Base-by-base conservation (phyloP, 2,113 vertebrate species). In the Chelonoidis abingdonii region DNA sequence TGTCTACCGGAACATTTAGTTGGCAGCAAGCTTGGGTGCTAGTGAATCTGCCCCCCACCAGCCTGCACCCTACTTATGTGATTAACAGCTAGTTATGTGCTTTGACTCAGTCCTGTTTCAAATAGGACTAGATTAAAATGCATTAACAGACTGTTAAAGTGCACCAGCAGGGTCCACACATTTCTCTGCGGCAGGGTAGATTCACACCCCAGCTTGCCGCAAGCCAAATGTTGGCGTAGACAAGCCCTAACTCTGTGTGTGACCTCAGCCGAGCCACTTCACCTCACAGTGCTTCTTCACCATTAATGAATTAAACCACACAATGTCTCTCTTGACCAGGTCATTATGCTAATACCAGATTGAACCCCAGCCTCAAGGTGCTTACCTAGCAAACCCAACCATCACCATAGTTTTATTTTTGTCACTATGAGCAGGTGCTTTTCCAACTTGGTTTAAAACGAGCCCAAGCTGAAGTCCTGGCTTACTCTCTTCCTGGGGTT, bases 231-330 rank as follows among this genome's bases (percentile, higher is more conserved):
- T 31, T n/a, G 65, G 35, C n/a, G 31, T 65, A 35, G 62, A 31
- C 14, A 17, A n/a, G 35, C 8, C 35, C 31, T 17, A 47, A 10
- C 1, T 0, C 11, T 1, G 0, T 57, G 5, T 8, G 1, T 1
- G 6, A n/a, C 59, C 11, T 41, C 1, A 4, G 27, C 5, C n/a
- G 88, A 22, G 49, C 41, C 16, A 11, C 31, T 75, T 35, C 86
- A 79, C 76, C 78, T 78, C 4, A 2, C 83, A 82, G 41, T 7
- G 1, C 50, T 53, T 27, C 25, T 21, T 2, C 11, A 17, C 3
- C 35, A 2, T 11, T 11, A 25, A 57, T 6, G 21, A 38, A 4
- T 80, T 57, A 10, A 86, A 83, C 25, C 50, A 27, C 3, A 0
- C 27, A 2, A 3, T 0, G 0, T 62, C 81, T 16, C 62, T 44